Base-by-base conservation (phyloP, 2,888 invertebrate species). In the Drosophila siamana region DNA sequence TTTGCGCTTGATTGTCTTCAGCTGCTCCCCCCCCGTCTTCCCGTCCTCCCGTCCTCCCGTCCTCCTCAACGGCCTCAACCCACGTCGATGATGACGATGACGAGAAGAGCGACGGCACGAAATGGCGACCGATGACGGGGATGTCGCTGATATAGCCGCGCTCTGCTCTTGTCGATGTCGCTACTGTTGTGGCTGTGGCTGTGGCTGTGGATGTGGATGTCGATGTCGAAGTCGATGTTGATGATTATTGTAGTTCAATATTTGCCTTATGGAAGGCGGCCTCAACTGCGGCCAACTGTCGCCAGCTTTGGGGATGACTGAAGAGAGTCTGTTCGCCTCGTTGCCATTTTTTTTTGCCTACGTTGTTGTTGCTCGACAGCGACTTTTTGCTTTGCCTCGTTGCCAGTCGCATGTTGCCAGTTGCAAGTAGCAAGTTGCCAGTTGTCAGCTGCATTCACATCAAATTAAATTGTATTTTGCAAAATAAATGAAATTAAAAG, bases 191-290 rank as follows among this genome's bases (percentile, higher is more conserved):
- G n/a, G 28, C 8, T 28, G 60, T 46, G 26, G 54, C 41, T 60
- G 57, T 62, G 28, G 54, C 19, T 64, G 41, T 24, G 38, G 66
- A 57, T 66, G 59, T 63, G 64, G 60, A 56, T 71, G 67, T 55
- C 43, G 69, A 66, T 80, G 74, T 74, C 46, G 74, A 59, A 69
- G 77, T 64, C 48, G 75, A 69, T 79, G 78, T 69, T 73, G 86
- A 87, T 88, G 88, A 87, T 87, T 87, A 86, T 87, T 86, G 85
- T 82, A 84, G 83, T 88, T 88, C 88, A 88, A 87, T 88, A 87
- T 87, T 88, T 87, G 80, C 82, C 87, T 87, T 86, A 87, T 86
- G 83, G 80, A 75, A 81, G 66, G 48, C 69, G 76, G 74, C 62
- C 59, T 67, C 68, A 69, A 63, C 63, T 61, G 60, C 52, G 64